These are phyloP conservation scores for Pollachius pollachius DNA, from an alignment of 2,113 vertebrate species.

Conservation along the genomic window DNA sequence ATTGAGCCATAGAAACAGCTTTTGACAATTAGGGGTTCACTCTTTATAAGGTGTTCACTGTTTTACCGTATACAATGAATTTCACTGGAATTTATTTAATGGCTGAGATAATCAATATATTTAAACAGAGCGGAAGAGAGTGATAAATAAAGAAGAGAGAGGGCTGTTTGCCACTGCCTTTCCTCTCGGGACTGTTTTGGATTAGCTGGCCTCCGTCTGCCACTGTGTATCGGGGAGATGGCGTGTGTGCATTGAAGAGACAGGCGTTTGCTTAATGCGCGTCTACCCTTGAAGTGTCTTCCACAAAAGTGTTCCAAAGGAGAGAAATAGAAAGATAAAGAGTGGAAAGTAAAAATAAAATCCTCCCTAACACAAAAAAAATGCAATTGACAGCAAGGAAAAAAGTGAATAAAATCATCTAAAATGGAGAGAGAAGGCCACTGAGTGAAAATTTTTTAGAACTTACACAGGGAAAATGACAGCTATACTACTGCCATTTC, in stretches of 20 bases:
- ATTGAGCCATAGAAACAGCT: no score
- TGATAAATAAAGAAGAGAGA: background rate
- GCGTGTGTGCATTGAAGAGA: background rate
- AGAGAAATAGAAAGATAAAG: background rate
- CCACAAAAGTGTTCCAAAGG: background rate
- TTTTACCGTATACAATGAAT: no score
- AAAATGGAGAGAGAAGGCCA: background rate
- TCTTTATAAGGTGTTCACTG: no score
- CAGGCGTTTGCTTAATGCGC: background rate
- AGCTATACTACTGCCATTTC: conserved; percentile 33
- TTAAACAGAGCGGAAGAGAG: background rate
- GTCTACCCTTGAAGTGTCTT: background rate
- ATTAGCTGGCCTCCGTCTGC: background rate
- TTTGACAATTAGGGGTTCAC: no score
- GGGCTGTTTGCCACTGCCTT: background rate
- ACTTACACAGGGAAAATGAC: conserved; percentile 30
- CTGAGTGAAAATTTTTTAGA: conserved; percentile 11
- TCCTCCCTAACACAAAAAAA: no score
- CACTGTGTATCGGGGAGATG: background rate
- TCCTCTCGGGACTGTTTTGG: background rate
- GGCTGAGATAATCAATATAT: no score
- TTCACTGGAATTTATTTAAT: no score
- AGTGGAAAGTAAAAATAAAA: background rate
- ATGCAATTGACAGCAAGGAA: no score
- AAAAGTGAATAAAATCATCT: no score